phyloP scores from a whole-genome alignment of 2,888 invertebrate species.

The Limnephilus auricula region DNA sequence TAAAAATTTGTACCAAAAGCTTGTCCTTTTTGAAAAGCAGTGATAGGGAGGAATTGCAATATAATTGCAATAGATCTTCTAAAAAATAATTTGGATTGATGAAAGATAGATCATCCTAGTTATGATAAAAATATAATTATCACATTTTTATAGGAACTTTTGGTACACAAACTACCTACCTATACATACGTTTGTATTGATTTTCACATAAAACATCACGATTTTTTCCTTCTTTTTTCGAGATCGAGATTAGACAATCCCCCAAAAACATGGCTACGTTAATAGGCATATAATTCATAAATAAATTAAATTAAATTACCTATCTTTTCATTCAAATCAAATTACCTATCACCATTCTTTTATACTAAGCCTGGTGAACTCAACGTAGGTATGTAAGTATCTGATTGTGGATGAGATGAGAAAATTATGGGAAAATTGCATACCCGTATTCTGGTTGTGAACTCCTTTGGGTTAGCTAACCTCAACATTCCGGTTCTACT shows the following conservation, averaged over 20 bases:
- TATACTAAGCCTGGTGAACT: background rate
- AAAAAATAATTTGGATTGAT: background rate
- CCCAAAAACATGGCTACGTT: background rate
- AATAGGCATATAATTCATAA: background rate
- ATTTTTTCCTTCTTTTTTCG: background rate
- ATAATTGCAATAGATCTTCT: background rate
- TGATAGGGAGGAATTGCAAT: background rate
- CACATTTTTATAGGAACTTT: background rate
- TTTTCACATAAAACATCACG: background rate
- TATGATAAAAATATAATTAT: too few relatives aligned
- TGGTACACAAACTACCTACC: background rate
- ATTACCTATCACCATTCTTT: background rate
- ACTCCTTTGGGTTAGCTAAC: slow-evolving; percentile 67
- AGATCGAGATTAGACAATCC: background rate
- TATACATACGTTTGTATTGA: background rate
- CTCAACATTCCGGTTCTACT: slow-evolving; percentile 72
- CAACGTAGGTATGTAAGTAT: background rate
- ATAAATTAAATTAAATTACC: background rate
- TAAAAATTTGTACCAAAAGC: background rate
- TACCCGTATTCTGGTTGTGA: slow-evolving; percentile 58
- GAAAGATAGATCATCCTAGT: too few relatives aligned
- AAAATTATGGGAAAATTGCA: background rate
- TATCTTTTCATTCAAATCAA: too few relatives aligned
- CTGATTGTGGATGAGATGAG: background rate
- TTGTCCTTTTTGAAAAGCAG: background rate